These are phyloP conservation scores for Perodicticus potto DNA, from an alignment of 2,797 vertebrate genomes.

Conservation along the genomic window DNA sequence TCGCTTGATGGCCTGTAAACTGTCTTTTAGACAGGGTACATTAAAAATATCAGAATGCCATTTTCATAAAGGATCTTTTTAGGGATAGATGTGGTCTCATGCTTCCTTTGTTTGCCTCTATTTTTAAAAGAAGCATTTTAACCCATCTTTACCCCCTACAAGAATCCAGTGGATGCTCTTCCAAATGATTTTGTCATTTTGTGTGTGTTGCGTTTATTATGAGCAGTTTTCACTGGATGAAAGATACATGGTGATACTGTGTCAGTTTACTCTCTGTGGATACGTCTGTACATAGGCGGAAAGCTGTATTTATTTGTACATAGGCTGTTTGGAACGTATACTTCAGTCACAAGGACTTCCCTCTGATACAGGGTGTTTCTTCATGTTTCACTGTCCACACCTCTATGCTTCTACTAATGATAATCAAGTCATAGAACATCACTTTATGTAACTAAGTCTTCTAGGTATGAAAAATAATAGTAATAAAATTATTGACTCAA, in stretches of 20 bases:
- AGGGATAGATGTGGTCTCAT: conserved; percentile 1
- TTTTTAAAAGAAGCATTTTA: conserved; percentile 57
- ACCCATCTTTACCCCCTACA: background rate
- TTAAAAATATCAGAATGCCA: conserved; percentile 75
- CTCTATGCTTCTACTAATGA: conserved; percentile 77
- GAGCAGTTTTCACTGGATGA: conserved; percentile 67
- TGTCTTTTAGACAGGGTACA: conserved; percentile 35
- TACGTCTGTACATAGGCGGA: conserved; percentile 85
- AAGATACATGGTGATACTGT: conserved; percentile 57
- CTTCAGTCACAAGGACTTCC: conserved; percentile 82
- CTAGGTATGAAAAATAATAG: conserved; percentile 86
- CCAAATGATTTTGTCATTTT: conserved; percentile 57
- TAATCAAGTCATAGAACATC: conserved; percentile 81
- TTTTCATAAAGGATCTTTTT: conserved; percentile 81
- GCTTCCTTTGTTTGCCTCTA: conserved; percentile 34
- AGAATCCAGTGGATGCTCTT: conserved; percentile 49
- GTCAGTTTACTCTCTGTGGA: conserved; percentile 83
- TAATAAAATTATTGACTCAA: conserved; percentile 83
- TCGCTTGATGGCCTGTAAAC: background rate
- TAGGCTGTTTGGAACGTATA: conserved; percentile 83
- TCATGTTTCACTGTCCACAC: conserved; percentile 81
- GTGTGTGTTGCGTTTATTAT: conserved; percentile 78
- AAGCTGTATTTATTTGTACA: conserved; percentile 86
- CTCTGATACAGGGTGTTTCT: conserved; percentile 79
- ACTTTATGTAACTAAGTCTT: conserved; percentile 86